Evolutionary conservation across 1,140 invertebrate species (phyloP), one percentile per base, ranked within the genome.

Genomic region (Macrotrachela quadricornifera): DNA sequence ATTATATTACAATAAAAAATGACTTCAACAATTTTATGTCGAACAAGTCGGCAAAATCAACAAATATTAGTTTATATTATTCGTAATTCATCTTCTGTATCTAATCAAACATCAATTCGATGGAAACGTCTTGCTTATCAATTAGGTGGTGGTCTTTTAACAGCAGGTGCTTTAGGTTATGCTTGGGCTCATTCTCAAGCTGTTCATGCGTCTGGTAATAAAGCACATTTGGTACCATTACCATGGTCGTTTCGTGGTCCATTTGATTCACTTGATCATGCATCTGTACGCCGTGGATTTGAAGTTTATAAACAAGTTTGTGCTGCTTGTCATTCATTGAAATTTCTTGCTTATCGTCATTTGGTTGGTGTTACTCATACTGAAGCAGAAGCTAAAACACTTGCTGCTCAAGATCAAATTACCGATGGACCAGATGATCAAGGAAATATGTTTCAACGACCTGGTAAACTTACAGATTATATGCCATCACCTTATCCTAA

Each of bases 251-350:
- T 92, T 62, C 73, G 76, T 58, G 81, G 83, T 41, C 60, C 73
- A 18, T 76, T 90, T 59, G 70, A 73, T 44, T 76, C 82, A 38
- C 69, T 88, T 56, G 86, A 92, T 69, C 82, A 85, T 73, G 76
- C 79, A 57, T 81, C 80, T 60, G 75, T 96, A 56, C 79, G 91
- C 50, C 79, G 94, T 65, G 94, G 92, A 43, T 99, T 91, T 70
- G 66, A 75, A 59, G 92, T 99, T 0, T 99, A 97, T 72, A 99
- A 99, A 72, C 86, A 97, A 72, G 92, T 99, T 30, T 99, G 94
- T 74, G 80, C 91, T 47, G 91, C 94, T 3, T 99, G 94, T 65
- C 94, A 99, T 71, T 92, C 87, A 60, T 73, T 97, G 75, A 74
- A 82, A 62, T 94, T 80, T 69, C 74, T 97, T 55, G 79, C 80